phyloP scores from a whole-genome alignment of 1,140 invertebrate species.

The Prorops nasuta region DNA sequence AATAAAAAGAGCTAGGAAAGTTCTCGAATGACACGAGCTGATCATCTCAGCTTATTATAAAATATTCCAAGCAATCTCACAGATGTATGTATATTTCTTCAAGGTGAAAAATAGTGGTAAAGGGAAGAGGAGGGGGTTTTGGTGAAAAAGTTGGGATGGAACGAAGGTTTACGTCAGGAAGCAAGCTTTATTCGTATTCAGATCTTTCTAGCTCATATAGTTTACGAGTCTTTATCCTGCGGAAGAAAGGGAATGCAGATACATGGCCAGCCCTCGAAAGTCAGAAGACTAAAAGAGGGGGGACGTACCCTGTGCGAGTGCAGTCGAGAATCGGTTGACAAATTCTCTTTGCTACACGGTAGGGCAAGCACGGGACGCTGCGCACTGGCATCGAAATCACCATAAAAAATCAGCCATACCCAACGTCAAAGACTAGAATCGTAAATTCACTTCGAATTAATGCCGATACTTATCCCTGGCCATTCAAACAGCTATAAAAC shows the following conservation, averaged over 20 bases:
- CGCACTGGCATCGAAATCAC: conserved; percentile 40
- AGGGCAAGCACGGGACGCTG: conserved; percentile 19
- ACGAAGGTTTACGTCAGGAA: too few species aligned
- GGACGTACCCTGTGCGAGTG: conserved; percentile 28
- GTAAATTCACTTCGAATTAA: conserved; percentile 25
- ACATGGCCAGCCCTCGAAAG: conserved; percentile 34
- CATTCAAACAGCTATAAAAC: too few species aligned
- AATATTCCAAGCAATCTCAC: too few species aligned
- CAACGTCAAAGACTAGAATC: conserved; percentile 9
- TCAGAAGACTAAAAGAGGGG: conserved; percentile 36
- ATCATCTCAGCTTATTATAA: too few species aligned
- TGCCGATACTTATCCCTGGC: too few species aligned
- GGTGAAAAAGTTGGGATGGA: too few species aligned
- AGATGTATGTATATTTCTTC: too few species aligned
- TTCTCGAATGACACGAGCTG: too few species aligned
- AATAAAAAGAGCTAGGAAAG: too few species aligned
- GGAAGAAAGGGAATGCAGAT: conserved; percentile 37
- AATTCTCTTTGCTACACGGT: conserved; percentile 29
- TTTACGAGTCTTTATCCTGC: conserved; percentile 36
- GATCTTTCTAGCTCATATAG: conserved; percentile 48
- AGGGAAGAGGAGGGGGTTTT: too few species aligned
- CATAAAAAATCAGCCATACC: conserved; percentile 38
- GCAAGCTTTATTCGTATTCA: conserved; percentile 31
- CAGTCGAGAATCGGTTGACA: conserved; percentile 44
- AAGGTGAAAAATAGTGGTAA: too few species aligned